Evolutionary conservation across 2,797 vertebrate genomes (phyloP), one percentile per base, ranked within the genome.

Genomic region (Cossypha caffra): DNA sequence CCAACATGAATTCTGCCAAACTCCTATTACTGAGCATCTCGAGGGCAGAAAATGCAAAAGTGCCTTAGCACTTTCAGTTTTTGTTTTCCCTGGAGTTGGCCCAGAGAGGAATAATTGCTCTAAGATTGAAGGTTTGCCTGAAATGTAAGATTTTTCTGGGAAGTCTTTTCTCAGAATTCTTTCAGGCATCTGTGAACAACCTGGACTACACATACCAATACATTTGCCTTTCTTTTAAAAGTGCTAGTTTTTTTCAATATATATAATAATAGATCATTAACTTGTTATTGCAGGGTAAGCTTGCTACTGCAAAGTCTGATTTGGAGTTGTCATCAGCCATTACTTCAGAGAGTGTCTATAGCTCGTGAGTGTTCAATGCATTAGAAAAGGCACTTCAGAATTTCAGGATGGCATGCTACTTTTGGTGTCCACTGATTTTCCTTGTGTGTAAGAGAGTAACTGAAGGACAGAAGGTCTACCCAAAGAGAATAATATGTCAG

Each of bases 31-130:
- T 66, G 24, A 6, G 1, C 4, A 19, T 7, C 11, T n/a, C 4
- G 4, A 33, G 13, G 3, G 3, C 37, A 82, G 5, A 23, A 8
- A 72, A 9, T 23, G 4, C 3, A 25, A 21, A 64, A 45, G 5
- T 29, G 5, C 20, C 15, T 42, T 57, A 64, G 40, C 3, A 28
- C 0, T 38, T 47, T 23, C 17, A 31, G 4, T 1, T 6, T 6
- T 17, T 28, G 10, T 45, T 62, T 38, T 77, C 4, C 4, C 21
- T n/a, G 13, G 11, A 69, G 16, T 7, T 64, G 8, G 33, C 18
- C 20, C 16, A 82, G 25, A 24, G 10, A 25, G 13, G 5, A 58
- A 31, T 43, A 64, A 47, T 13, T 20, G 24, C 21, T 63, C 6
- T 50, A 17, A 88, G 45, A 48, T 14, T 0, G 0, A 80, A 66